Evolutionary conservation across 1,140 invertebrate genomes (phyloP).

Genomic region (Orchesella cincta): DNA sequence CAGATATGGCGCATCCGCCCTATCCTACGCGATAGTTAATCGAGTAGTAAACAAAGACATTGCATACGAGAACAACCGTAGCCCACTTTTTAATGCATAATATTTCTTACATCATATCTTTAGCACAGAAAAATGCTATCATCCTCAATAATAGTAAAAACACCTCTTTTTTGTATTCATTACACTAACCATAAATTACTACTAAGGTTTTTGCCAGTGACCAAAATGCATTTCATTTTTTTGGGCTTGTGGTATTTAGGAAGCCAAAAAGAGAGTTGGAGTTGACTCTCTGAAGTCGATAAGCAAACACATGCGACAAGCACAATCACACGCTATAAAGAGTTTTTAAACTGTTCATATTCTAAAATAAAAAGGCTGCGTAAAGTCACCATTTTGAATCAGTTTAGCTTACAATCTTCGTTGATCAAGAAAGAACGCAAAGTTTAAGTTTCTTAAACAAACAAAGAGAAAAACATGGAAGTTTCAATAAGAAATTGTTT

Average conservation of each 20-base stretch:
- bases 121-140: background rate
- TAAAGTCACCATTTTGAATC: background rate
- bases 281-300: background rate
- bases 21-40: no score
- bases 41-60: no score
- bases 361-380: background rate
- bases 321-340: background rate
- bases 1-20: background rate
- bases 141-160: background rate
- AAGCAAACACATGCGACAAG: background rate
- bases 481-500: background rate
- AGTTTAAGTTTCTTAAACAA: background rate
- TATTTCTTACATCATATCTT: background rate
- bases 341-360: background rate
- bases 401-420: background rate
- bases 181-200: background rate
- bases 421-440: background rate
- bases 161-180: background rate
- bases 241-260: no score
- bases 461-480: background rate
- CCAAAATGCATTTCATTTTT: no score
- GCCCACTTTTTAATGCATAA: slow-evolving; percentile 12
- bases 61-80: background rate
- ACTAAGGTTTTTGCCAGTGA: background rate
- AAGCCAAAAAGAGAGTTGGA: no score